These are phyloP conservation scores for Channa argus DNA, from an alignment of 2,113 vertebrate species.

Conservation along the genomic window DNA sequence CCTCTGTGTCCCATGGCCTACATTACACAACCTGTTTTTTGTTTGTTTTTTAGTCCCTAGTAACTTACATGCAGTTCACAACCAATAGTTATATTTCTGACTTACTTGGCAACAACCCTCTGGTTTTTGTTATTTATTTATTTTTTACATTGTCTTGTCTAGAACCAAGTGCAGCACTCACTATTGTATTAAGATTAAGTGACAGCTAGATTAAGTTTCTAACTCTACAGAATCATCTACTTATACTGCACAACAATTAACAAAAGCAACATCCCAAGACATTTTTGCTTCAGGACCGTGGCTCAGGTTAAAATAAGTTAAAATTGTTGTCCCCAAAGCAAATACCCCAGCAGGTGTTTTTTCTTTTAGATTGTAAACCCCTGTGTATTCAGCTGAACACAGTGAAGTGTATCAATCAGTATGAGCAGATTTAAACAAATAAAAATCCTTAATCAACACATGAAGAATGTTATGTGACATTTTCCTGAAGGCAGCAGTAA, in stretches of 20 bases:
- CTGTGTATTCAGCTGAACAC: conserved; percentile 22
- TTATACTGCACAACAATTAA: background rate
- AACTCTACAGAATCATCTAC: no score
- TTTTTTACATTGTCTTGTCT: conserved; percentile 5
- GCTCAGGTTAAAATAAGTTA: background rate
- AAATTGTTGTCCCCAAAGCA: no score
- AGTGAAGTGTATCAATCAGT: conserved; percentile 30
- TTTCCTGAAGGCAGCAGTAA: conserved; percentile 1
- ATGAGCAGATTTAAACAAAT: no score
- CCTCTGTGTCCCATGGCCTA: conserved; percentile 51
- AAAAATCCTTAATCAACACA: background rate
- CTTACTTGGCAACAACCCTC: conserved; percentile 15
- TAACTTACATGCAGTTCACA: conserved; percentile 14
- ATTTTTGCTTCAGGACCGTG: background rate
- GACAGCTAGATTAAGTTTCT: background rate
- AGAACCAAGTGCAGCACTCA: background rate
- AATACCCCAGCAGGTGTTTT: conserved; percentile 18
- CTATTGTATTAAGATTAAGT: conserved; percentile 3
- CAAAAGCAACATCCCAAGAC: conserved; percentile 1
- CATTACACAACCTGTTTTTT: conserved; percentile 51
- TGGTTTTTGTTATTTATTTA: no score
- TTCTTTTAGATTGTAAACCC: conserved; percentile 49
- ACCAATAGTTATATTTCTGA: conserved; percentile 38
- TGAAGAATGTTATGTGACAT: background rate
- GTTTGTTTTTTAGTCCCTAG: conserved; percentile 14